Percentiles rank a stretch among this genome's conserved stretches.
These are phyloP conservation scores for Hydriomena furcata DNA, from an alignment of 2,888 invertebrate species.

Conservation along the genomic window DNA sequence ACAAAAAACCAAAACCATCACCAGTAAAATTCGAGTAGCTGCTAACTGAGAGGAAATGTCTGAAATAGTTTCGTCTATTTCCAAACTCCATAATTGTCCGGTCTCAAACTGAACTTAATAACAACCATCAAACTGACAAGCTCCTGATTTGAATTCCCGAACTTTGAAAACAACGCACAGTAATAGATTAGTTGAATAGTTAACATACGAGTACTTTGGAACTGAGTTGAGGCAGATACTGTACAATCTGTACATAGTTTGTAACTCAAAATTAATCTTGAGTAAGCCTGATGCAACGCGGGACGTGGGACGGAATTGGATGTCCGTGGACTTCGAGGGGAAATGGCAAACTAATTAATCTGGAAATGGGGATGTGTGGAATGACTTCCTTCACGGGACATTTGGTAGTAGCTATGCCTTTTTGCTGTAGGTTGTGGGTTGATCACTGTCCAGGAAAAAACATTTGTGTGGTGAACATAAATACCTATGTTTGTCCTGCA, in stretches of 20 bases:
- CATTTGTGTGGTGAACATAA: no score
- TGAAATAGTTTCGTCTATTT: no score
- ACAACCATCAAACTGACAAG: conserved; percentile 2
- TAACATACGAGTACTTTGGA: conserved; percentile 12
- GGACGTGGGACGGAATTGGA: conserved; percentile 12
- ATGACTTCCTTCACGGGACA: no score
- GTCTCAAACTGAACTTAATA: not conserved
- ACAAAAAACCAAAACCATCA: no score
- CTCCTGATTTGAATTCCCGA: conserved; percentile 6
- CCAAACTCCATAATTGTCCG: not conserved
- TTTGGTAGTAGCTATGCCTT: no score
- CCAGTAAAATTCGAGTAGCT: no score
- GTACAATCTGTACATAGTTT: conserved; percentile 13
- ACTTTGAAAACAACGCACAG: conserved; percentile 9
- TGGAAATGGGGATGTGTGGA: conserved; percentile 5
- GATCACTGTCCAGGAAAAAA: no score
- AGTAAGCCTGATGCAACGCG: conserved; percentile 11
- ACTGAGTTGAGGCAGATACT: not conserved
- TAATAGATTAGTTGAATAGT: conserved; percentile 17
- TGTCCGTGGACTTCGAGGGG: conserved; percentile 8
- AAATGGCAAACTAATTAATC: conserved; percentile 12
- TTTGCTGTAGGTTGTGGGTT: no score
- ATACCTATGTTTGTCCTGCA: no score
- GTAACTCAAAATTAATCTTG: conserved; percentile 22
- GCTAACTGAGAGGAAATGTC: no score